Evolutionary conservation across 2,888 invertebrate species (phyloP).

Genomic region (Machimus rusticus): DNA sequence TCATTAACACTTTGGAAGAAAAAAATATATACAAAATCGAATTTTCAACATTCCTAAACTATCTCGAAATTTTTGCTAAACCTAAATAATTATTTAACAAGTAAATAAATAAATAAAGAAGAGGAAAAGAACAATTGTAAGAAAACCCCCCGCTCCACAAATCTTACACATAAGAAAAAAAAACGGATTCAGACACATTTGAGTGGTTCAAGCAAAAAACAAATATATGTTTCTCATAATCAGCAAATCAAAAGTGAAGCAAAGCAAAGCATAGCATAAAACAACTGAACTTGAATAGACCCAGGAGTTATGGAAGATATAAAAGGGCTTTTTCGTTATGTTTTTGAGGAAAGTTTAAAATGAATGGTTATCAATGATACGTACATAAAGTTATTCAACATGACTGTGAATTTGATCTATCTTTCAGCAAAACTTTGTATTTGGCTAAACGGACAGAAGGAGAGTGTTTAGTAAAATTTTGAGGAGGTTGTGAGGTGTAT

Average conservation of each 20-base stretch:
- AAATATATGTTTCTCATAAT: conserved; percentile 35
- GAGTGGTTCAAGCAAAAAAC: conserved; percentile 3
- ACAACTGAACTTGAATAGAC: background rate
- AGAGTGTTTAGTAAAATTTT: background rate
- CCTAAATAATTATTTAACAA: background rate
- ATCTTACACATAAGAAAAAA: conserved; percentile 15
- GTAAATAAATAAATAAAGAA: background rate
- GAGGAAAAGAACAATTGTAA: background rate
- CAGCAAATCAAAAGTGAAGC: background rate
- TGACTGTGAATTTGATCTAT: background rate
- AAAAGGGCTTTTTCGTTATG: background rate
- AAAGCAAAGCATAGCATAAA: background rate
- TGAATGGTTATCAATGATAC: background rate
- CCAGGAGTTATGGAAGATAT: background rate
- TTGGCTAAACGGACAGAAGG: background rate
- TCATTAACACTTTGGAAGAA: background rate
- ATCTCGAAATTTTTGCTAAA: background rate
- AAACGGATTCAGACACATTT: background rate
- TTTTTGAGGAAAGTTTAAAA: background rate
- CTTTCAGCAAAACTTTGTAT: background rate
- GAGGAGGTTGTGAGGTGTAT: background rate
- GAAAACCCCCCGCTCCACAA: conserved; percentile 37
- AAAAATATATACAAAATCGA: background rate
- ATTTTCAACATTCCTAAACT: background rate
- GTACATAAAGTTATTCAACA: background rate